These are phyloP conservation scores for Cotesia vestalis DNA, from an alignment of 1,140 invertebrate genomes.

Conservation along the genomic window DNA sequence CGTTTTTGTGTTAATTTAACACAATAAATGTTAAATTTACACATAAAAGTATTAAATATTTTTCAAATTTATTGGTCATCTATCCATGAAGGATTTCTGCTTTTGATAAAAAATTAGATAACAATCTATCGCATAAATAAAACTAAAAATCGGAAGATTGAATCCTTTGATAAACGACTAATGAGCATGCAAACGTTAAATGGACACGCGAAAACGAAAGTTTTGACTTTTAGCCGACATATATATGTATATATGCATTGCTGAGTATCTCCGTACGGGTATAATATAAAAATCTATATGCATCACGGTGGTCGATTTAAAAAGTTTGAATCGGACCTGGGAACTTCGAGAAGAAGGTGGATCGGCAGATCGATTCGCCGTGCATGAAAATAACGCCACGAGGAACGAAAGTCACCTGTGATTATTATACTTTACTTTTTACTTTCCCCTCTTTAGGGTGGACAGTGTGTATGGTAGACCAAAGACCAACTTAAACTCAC, in stretches of 20 bases:
- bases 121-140: slow-evolving; percentile 29
- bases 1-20: too few relatives aligned
- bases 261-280: not conserved
- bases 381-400: slow-evolving; percentile 14
- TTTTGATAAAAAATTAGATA: not conserved
- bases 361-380: slow-evolving; percentile 25
- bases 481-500: too few relatives aligned
- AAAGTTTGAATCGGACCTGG: too few relatives aligned
- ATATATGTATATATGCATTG: not conserved
- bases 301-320: not conserved
- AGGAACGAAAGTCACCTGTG: slow-evolving; percentile 44
- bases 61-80: too few relatives aligned
- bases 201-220: slow-evolving; percentile 25
- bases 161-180: slow-evolving; percentile 33
- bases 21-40: too few relatives aligned
- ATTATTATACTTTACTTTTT: slow-evolving; percentile 28
- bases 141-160: slow-evolving; percentile 10
- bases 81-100: too few relatives aligned
- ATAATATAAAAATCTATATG: slow-evolving; percentile 1
- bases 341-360: not conserved
- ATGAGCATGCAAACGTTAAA: slow-evolving; percentile 21
- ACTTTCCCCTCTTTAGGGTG: slow-evolving; percentile 48
- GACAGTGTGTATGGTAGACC: slow-evolving; percentile 24
- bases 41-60: too few relatives aligned
- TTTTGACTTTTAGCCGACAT: slow-evolving; percentile 13